These are phyloP conservation scores for Xylota segnis DNA, from an alignment of 2,888 invertebrate genomes.

Conservation along the genomic window DNA sequence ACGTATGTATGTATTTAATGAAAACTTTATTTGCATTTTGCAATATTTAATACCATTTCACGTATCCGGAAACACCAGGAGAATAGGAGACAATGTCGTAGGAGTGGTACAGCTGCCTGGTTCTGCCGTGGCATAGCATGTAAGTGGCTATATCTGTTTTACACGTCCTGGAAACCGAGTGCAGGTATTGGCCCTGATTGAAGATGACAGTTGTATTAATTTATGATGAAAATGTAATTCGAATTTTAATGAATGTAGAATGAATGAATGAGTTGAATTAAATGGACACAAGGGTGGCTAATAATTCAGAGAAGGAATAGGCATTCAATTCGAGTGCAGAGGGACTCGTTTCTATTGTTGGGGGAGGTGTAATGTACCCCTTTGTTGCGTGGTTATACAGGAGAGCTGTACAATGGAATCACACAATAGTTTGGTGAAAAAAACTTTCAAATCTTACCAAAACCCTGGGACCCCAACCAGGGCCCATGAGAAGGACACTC, in stretches of 20 bases:
- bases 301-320: too few species aligned
- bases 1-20: slow-evolving; percentile 56
- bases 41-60: slow-evolving; percentile 68
- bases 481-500: too few species aligned
- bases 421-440: too few species aligned
- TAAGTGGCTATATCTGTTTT: slow-evolving; percentile 6
- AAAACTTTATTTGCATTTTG: slow-evolving; percentile 74
- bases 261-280: neutral
- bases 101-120: neutral
- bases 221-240: slow-evolving; percentile 12
- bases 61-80: slow-evolving; percentile 40
- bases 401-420: too few species aligned
- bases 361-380: too few species aligned
- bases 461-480: too few species aligned
- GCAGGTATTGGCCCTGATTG: slow-evolving; percentile 9
- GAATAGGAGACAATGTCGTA: slow-evolving; percentile 26
- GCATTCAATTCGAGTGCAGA: too few species aligned
- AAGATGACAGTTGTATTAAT: slow-evolving; percentile 20
- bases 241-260: slow-evolving; percentile 1
- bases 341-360: too few species aligned
- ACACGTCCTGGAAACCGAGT: neutral
- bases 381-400: too few species aligned
- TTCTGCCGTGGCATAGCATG: neutral
- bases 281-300: too few species aligned
- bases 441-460: too few species aligned